Evolutionary conservation across 1,140 invertebrate species (phyloP), one percentile per base, ranked within the genome.

Genomic region (Cepaea nemoralis): DNA sequence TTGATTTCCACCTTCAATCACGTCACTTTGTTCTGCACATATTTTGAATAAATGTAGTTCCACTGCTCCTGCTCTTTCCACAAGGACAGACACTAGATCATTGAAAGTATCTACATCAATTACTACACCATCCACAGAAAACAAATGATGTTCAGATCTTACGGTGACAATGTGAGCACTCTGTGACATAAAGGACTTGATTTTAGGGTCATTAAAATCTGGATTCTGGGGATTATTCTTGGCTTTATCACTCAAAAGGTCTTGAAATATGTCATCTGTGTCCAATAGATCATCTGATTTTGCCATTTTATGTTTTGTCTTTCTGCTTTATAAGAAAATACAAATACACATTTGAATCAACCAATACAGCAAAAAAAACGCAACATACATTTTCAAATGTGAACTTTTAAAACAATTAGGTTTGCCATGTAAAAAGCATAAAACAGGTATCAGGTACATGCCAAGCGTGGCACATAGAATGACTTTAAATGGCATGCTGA

Each of bases 261-360:
- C 71, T 42, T 27, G 42, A 48, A 74, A 74, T 45, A 74, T 74
- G n/a, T 74, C 71, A n/a, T 74, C 71, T 24, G 16, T 37, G 40
- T 74, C 42, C 39, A 48, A n/a, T 22, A 39, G 42, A 8, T 48
- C 40, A 50, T 74, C 71, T 74, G 24, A 2, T 27, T 45, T 27
- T 39, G 2, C 40, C 37, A 39, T n/a, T 40, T 42, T 39, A 37
- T n/a, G 5, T 8, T 39, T n/a, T 39, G 69, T 40, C 40, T 39
- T 19, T 70, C 69, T 70, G 37, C 19, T 31, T 27, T 63, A 27
- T 63, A 70, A 70, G 2, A 70, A 27, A 70, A 70, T 24, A 70
- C 5, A 40, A 40, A 40, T 39, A 22, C 40, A n/a, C n/a, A n/a
- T n/a, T n/a, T n/a, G n/a, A n/a, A n/a, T n/a, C n/a, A n/a, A n/a